These are phyloP conservation scores for Cottoperca gobio DNA, from an alignment of 2,797 vertebrate species.

Conservation along the genomic window DNA sequence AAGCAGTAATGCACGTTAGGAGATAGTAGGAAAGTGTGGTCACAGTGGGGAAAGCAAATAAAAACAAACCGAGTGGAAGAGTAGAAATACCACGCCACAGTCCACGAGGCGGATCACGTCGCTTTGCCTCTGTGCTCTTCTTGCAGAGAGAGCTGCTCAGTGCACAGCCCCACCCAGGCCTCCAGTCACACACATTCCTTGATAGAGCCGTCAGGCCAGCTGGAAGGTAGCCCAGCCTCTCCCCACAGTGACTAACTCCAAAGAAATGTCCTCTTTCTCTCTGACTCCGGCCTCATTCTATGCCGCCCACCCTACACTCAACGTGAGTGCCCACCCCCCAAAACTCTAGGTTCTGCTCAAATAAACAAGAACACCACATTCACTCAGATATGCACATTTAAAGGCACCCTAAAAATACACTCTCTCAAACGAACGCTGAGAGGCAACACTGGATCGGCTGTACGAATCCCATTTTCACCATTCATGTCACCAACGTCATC, in stretches of 20 bases:
- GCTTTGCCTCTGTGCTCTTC: slow-evolving; percentile 45
- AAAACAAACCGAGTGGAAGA: slow-evolving; percentile 39
- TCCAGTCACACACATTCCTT: slow-evolving; percentile 88
- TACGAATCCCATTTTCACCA: slow-evolving; percentile 24
- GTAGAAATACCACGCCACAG: slow-evolving; percentile 28
- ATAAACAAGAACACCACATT: slow-evolving; percentile 56
- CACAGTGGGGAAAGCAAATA: slow-evolving; percentile 19
- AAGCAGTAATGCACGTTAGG: slow-evolving; percentile 1
- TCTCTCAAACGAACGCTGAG: slow-evolving; percentile 8
- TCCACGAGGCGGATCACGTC: slow-evolving; percentile 26
- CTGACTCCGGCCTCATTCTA: slow-evolving; percentile 52
- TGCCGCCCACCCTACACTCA: slow-evolving; percentile 54
- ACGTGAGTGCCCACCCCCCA: slow-evolving; percentile 25
- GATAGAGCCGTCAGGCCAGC: slow-evolving; percentile 85
- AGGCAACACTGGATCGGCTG: slow-evolving; percentile 20
- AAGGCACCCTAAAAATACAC: slow-evolving; percentile 3
- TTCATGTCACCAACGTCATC: neutral
- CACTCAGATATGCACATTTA: slow-evolving; percentile 31
- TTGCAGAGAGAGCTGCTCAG: slow-evolving; percentile 58
- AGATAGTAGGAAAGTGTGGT: slow-evolving; percentile 21
- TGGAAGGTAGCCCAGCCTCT: slow-evolving; percentile 86
- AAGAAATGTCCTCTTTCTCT: slow-evolving; percentile 84
- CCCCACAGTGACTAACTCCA: slow-evolving; percentile 85
- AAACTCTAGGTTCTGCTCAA: slow-evolving; percentile 61
- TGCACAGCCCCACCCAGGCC: slow-evolving; percentile 80